Conservation (phyloP, 2,797 vertebrate genomes). For the Sebastes oblongus region DNA sequence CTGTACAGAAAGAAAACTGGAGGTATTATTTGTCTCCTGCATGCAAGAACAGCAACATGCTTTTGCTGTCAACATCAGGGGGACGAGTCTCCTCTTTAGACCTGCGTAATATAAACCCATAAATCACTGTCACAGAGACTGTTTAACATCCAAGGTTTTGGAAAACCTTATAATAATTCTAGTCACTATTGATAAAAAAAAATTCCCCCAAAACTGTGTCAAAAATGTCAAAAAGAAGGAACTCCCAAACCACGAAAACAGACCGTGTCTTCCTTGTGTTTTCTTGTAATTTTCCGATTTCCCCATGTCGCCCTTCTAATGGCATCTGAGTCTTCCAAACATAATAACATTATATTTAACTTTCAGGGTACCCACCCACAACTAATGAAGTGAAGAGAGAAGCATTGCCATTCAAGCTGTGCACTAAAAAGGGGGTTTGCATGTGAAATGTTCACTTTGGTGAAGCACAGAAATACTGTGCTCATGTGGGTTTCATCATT, state of each 20-base stretch:
- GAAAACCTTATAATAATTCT: not conserved
- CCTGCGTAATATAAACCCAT: not conserved
- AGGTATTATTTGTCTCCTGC: not conserved
- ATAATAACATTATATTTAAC: constrained; percentile 30
- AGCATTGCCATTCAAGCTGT: not conserved
- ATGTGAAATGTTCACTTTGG: constrained; percentile 2
- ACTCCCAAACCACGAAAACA: constrained; percentile 14
- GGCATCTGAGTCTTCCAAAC: constrained; percentile 25
- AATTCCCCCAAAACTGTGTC: not conserved
- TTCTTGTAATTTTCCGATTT: constrained; percentile 17
- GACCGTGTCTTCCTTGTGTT: not conserved
- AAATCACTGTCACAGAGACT: constrained; percentile 3
- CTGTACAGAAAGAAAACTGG: not conserved
- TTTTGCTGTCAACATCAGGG: not conserved
- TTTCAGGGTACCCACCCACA: constrained; percentile 21
- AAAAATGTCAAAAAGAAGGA: constrained; percentile 4
- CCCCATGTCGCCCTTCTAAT: not conserved
- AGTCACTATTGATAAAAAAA: not conserved
- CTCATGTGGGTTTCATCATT: constrained; percentile 26
- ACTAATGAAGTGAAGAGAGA: constrained; percentile 22
- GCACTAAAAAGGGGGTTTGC: not conserved
- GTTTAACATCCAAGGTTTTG: not conserved
- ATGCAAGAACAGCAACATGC: not conserved
- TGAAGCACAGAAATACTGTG: not conserved
- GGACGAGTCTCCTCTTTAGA: not conserved